Evolutionary conservation across 2,888 invertebrate species (phyloP), one percentile per base, ranked within the genome.

Genomic region (Parelbella ahira): DNA sequence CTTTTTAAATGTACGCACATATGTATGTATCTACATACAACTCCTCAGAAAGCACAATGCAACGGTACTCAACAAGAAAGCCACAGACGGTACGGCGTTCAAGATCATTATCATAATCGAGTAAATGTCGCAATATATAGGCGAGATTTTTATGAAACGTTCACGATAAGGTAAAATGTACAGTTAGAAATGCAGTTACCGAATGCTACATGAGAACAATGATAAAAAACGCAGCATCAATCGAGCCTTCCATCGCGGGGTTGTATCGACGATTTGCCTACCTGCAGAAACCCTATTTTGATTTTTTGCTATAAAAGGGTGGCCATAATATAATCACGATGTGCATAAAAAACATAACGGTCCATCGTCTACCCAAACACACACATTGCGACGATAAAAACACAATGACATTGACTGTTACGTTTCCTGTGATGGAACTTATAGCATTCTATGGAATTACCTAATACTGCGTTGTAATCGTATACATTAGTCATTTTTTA

Each of bases 361-460:
- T 76, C 61, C 72, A 61, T 53, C 61, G 63, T 71, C 69, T 61
- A 75, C 63, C 77, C 76, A 70, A 71, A n/a, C n/a, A 75, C 70
- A 77, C 84, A 83, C 80, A 81, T 83, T 84, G 81, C 78, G 60
- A 67, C 59, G 60, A 70, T 66, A 75, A 76, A 79, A 66, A 80
- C 73, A 79, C 75, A 80, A 77, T 78, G 74, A 79, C 77, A 79
- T 63, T 75, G 70, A 77, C 73, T 78, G 69, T 79, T 70, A 68
- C 63, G 66, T 80, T 78, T 81, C 78, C 75, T 78, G 74, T 58
- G 68, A 68, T 62, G 59, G 68, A 69, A 70, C 61, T 68, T 64
- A 62, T 60, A 61, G 52, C 50, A 48, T 62, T 64, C 69, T 62
- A 36, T 13, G 28, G 21, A 11, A n/a, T n/a, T n/a, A n/a, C n/a